Evolutionary conservation across 2,113 vertebrate species (phyloP).

Genomic region (Apeltes quadracus): DNA sequence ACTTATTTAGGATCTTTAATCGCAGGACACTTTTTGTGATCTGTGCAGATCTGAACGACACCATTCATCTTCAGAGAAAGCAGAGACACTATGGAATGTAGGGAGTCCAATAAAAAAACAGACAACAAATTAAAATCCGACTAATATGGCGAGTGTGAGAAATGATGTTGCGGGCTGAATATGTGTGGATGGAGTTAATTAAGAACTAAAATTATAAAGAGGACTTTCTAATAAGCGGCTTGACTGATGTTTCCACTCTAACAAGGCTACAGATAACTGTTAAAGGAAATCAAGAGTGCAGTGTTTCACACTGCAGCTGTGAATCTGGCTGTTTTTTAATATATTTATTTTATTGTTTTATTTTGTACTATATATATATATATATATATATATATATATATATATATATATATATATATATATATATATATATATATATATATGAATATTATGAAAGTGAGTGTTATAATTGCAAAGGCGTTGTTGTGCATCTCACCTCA

Average conservation of each 20-base stretch:
- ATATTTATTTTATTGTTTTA: background rate
- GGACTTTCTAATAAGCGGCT: conserved; percentile 15
- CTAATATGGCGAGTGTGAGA: conserved; percentile 5
- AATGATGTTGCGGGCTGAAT: conserved; percentile 2
- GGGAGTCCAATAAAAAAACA: conserved; percentile 25
- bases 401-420: background rate
- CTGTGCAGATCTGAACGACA: conserved; percentile 14
- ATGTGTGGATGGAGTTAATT: conserved; percentile 23
- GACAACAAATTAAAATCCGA: conserved; percentile 29
- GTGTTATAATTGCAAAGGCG: conserved; percentile 10
- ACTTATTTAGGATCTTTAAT: background rate
- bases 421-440: background rate
- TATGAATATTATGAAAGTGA: background rate
- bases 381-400: background rate
- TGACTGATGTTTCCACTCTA: background rate
- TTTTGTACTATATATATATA: background rate
- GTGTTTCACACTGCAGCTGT: conserved; percentile 1
- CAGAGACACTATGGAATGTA: conserved; percentile 1
- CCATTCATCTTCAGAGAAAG: conserved; percentile 23
- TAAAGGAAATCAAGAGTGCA: background rate
- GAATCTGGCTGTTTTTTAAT: background rate
- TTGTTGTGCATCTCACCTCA: conserved; percentile 82
- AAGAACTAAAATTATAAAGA: conserved; percentile 13
- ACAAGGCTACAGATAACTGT: conserved; percentile 7
- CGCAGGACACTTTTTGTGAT: conserved; percentile 1